phyloP scores from a whole-genome alignment of 2,113 vertebrate genomes.

The Colaptes auratus region DNA sequence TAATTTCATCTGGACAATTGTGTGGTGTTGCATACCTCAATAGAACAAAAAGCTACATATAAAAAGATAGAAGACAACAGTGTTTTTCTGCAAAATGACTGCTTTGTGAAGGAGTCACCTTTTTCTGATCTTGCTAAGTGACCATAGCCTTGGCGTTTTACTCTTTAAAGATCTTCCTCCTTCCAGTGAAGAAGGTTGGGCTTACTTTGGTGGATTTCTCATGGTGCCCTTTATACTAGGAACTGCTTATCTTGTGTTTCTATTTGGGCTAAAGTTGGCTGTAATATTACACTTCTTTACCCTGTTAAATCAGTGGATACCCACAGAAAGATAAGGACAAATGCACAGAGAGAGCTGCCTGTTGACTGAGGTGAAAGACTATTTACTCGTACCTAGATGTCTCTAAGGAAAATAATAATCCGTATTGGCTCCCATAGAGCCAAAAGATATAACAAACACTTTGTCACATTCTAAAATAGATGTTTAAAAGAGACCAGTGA shows the following conservation, averaged over 20 bases:
- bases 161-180: neutral
- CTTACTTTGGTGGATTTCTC: neutral
- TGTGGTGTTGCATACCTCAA: neutral
- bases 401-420: neutral
- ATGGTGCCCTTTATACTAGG: neutral
- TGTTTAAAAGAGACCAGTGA: neutral
- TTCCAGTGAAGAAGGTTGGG: neutral
- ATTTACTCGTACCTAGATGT: neutral
- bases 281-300: neutral
- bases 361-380: neutral
- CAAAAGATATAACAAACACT: neutral
- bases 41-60: neutral
- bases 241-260: neutral
- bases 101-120: neutral
- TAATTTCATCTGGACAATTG: neutral
- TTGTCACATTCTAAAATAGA: neutral
- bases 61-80: neutral
- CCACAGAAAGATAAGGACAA: neutral
- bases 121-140: neutral
- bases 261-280: neutral
- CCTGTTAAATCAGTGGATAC: neutral
- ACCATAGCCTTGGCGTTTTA: neutral
- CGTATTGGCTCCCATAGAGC: neutral
- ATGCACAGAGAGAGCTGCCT: neutral
- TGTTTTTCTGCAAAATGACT: neutral